Percentiles rank a stretch among this genome's conserved stretches.
Conservation (phyloP, 2,888 invertebrate species). For the Leucania comma region DNA sequence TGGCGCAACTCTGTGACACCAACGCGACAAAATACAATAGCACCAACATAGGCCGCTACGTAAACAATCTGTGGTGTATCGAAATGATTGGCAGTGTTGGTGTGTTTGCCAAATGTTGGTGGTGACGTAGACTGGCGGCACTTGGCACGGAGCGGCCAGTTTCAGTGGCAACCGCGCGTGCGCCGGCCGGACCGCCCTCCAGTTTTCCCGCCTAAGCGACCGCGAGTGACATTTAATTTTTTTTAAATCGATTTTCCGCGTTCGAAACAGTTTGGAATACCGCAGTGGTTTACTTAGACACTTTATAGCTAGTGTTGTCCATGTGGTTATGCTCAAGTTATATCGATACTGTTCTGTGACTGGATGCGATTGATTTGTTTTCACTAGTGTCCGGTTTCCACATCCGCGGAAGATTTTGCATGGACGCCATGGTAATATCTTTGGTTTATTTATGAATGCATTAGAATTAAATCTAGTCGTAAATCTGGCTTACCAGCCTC, state of each 20-base stretch:
- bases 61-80: slow-evolving; percentile 72
- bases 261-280: slow-evolving; percentile 57
- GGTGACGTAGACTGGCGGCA: slow-evolving; percentile 68
- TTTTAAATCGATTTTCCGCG: slow-evolving; percentile 70
- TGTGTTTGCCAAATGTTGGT: slow-evolving; percentile 73
- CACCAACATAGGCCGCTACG: slow-evolving; percentile 66
- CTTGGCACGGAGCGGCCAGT: slow-evolving; percentile 77
- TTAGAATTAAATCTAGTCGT: slow-evolving; percentile 39
- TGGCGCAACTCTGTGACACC: slow-evolving; percentile 62
- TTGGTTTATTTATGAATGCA: slow-evolving; percentile 44
- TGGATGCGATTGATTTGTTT: slow-evolving; percentile 68
- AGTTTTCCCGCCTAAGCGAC: slow-evolving; percentile 78
- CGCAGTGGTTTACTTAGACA: slow-evolving; percentile 63
- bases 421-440: slow-evolving; percentile 72
- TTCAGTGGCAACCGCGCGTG: slow-evolving; percentile 83
- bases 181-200: slow-evolving; percentile 81
- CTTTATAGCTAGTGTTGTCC: slow-evolving; percentile 64
- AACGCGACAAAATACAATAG: slow-evolving; percentile 72
- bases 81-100: slow-evolving; percentile 71
- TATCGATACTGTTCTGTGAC: slow-evolving; percentile 69
- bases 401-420: slow-evolving; percentile 70
- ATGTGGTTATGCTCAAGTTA: slow-evolving; percentile 60
- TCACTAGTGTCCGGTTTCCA: slow-evolving; percentile 69
- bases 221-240: slow-evolving; percentile 81
- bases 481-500: slow-evolving; percentile 33